phyloP scores from a whole-genome alignment of 2,113 vertebrate species.

The Etia nguti region DNA sequence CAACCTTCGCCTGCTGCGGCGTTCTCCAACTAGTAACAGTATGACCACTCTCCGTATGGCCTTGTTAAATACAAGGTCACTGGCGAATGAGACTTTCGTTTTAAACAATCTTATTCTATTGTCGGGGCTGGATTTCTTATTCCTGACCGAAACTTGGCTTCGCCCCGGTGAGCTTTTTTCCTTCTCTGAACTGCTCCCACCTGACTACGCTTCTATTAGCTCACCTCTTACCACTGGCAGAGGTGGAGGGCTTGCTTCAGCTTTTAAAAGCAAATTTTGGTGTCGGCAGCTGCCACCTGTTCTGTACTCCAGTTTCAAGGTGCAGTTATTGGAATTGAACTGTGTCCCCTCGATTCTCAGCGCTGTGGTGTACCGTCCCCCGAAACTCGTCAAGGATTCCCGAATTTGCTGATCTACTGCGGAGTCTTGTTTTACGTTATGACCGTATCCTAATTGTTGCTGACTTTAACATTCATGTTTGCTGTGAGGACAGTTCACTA shows the following conservation, averaged over 20 bases:
- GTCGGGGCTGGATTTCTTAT: not conserved
- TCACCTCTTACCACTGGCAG: too few species aligned
- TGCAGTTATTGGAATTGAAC: not conserved
- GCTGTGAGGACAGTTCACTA: not conserved
- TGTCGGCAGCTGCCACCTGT: not conserved
- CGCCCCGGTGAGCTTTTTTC: rapidly evolving
- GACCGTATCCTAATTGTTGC: not conserved
- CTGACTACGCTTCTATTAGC: not conserved
- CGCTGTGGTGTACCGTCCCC: not conserved
- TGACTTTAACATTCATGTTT: not conserved
- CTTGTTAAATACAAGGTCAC: rapidly evolving
- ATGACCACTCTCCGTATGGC: not conserved
- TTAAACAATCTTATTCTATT: not conserved
- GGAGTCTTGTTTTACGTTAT: rapidly evolving
- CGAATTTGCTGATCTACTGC: too few species aligned
- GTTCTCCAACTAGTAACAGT: not conserved
- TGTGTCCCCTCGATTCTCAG: not conserved
- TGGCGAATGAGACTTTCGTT: rapidly evolving
- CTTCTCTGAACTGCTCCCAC: not conserved
- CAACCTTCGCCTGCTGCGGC: not conserved
- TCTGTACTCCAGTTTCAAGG: not conserved
- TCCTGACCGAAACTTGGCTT: not conserved
- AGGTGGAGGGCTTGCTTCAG: too few species aligned
- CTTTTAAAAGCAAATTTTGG: not conserved
- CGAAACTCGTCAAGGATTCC: not conserved